Evolutionary conservation across 23 tunicate genomes (phyloP), one percentile per base, ranked within the genome.

Genomic region (Botrylloides violaceus): DNA sequence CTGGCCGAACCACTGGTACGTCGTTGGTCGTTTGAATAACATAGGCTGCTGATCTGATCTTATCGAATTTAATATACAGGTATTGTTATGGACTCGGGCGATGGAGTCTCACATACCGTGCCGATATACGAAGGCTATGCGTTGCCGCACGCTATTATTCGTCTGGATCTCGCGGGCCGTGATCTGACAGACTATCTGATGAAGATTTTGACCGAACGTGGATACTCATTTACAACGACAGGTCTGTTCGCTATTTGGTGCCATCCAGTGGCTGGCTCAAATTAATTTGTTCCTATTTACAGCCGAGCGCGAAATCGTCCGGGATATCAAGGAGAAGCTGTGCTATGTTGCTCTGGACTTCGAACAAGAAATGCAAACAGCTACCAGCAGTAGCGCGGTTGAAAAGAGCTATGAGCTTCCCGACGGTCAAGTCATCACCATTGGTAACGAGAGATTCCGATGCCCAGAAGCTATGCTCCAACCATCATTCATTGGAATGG

Each of bases 151-250:
- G 82, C 88, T 66, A 83, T 83, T 61, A 37, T 76, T 26, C 82
- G 86, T 81, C 65, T 81, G n/a, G 86, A 81, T 34, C 53, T 81
- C 29, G 86, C 86, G 48, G 86, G 86, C 64, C 78, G 82, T 29
- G 88, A 83, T 68, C 71, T 83, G 0, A 83, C 81, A 34, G 88
- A 83, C 37, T 83, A 83, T 80, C 32, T 83, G 12, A 83, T 76
- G 81, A 83, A 83, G 76, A 83, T 83, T 59, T 68, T 83, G 71
- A 83, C 88, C 48, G 88, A 76, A 62, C 64, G 88, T 38, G 86
- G 86, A 19, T 81, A 81, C 32, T 81, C 86, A 19, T 74, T 81
- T 56, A 81, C 86, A 75, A 81, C 86, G 66, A 81, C 86, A n/a
- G 36, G 53, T 43, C 53, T 43, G 53, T 15, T n/a, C n/a, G n/a